phyloP scores from a whole-genome alignment of 1,140 invertebrate species.

The Copidosoma floridanum region DNA sequence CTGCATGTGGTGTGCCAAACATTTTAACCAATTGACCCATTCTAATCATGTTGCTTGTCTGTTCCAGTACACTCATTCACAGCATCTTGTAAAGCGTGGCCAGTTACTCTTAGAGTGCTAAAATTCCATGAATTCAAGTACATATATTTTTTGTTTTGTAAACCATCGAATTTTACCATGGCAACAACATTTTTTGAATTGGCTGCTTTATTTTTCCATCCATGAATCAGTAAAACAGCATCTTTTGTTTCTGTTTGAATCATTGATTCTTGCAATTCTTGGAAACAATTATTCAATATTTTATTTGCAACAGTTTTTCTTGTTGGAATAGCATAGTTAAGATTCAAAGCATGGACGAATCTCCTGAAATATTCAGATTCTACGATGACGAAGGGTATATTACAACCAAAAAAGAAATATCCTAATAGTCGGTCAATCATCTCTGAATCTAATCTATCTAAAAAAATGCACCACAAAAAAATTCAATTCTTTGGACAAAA shows the following conservation, averaged over 20 bases:
- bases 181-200: not conserved
- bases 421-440: too few relatives aligned
- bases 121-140: not conserved
- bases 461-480: too few relatives aligned
- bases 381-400: too few relatives aligned
- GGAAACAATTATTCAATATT: not conserved
- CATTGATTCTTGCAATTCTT: not conserved
- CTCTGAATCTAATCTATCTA: too few relatives aligned
- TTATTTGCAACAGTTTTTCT: not conserved
- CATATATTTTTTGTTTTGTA: not conserved
- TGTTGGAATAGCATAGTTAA: not conserved
- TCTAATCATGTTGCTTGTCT: constrained; percentile 12
- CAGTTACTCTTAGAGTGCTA: not conserved
- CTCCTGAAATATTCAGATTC: not conserved
- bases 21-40: constrained; percentile 21
- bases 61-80: constrained; percentile 5
- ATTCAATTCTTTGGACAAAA: too few relatives aligned
- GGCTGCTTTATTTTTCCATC: not conserved
- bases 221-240: not conserved
- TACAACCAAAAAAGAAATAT: too few relatives aligned
- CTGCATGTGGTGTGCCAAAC: too few relatives aligned
- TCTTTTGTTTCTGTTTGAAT: too few relatives aligned
- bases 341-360: not conserved
- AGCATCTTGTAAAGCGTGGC: not conserved
- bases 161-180: not conserved